Conservation (phyloP, 2,888 invertebrate genomes). For the Spilarctia lutea region DNA sequence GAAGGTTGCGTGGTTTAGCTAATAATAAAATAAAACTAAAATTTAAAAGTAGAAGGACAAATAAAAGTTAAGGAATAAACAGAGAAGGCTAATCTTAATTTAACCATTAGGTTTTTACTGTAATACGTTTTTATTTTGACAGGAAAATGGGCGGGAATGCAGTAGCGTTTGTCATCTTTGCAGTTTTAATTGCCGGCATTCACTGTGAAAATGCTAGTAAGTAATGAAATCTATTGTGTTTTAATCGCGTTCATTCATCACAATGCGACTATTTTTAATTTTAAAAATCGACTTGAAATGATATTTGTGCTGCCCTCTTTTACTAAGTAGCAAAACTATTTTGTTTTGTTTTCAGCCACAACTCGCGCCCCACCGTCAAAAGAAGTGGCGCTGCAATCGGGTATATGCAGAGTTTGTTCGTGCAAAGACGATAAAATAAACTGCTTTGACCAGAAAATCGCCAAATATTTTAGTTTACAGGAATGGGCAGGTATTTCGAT, state of each 20-base stretch:
- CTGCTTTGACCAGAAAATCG: slow-evolving; percentile 83
- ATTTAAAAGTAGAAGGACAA: too few species aligned
- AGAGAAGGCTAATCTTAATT: too few species aligned
- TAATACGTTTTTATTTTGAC: slow-evolving; percentile 12
- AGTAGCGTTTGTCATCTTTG: slow-evolving; percentile 48
- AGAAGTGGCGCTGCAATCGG: slow-evolving; percentile 60
- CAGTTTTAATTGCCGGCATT: slow-evolving; percentile 39
- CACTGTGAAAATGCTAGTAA: slow-evolving; percentile 51
- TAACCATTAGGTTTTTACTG: too few species aligned
- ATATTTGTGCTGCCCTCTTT: slow-evolving; percentile 56
- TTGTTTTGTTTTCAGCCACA: slow-evolving; percentile 38
- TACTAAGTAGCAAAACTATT: slow-evolving; percentile 54
- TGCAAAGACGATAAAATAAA: slow-evolving; percentile 84
- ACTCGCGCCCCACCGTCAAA: slow-evolving; percentile 34
- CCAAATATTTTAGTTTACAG: slow-evolving; percentile 79
- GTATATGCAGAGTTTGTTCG: slow-evolving; percentile 84
- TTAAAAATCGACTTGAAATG: too few species aligned
- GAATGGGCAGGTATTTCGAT: slow-evolving; percentile 83
- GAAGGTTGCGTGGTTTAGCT: too few species aligned
- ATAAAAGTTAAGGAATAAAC: too few species aligned
- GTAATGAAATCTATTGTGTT: slow-evolving; percentile 57
- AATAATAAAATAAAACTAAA: too few species aligned
- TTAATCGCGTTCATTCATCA: not conserved
- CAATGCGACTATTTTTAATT: too few species aligned
- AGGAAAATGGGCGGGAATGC: slow-evolving; percentile 62